phyloP scores from a whole-genome alignment of 2,888 invertebrate species.

The Coronaproctus castanopsis region DNA sequence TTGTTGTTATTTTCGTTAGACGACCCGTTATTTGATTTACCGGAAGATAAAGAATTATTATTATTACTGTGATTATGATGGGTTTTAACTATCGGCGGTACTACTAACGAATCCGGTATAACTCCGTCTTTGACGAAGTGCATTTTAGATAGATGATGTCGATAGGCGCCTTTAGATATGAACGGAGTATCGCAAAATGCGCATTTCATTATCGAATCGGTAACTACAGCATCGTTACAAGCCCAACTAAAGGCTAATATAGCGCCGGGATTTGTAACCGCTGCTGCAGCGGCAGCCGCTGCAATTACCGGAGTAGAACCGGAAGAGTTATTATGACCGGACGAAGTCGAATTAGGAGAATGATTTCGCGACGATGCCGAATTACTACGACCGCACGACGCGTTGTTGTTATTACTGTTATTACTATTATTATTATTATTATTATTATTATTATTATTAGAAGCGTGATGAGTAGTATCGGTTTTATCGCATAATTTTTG shows the following conservation, averaged over 20 bases:
- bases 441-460: too few species aligned
- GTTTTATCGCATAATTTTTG: slow-evolving; percentile 93
- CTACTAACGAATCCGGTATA: slow-evolving; percentile 54
- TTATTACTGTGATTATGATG: slow-evolving; percentile 27
- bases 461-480: slow-evolving; percentile 44
- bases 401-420: too few species aligned
- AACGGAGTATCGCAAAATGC: slow-evolving; percentile 89
- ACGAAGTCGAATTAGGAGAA: slow-evolving; percentile 18
- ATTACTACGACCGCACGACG: not conserved
- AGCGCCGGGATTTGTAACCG: slow-evolving; percentile 47
- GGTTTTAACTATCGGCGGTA: slow-evolving; percentile 27
- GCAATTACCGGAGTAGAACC: too few species aligned
- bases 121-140: slow-evolving; percentile 87
- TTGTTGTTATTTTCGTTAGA: not conserved
- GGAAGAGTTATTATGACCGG: slow-evolving; percentile 16
- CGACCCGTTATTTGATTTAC: slow-evolving; percentile 3
- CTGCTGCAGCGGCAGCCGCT: slow-evolving; percentile 23
- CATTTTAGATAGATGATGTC: slow-evolving; percentile 89
- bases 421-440: too few species aligned
- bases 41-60: slow-evolving; percentile 6
- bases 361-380: slow-evolving; percentile 19
- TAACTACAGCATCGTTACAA: slow-evolving; percentile 76
- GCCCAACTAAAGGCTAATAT: slow-evolving; percentile 86
- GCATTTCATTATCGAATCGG: slow-evolving; percentile 80
- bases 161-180: slow-evolving; percentile 87